phyloP scores from a whole-genome alignment of 2,113 vertebrate genomes.

The Pedionomus torquatus region DNA sequence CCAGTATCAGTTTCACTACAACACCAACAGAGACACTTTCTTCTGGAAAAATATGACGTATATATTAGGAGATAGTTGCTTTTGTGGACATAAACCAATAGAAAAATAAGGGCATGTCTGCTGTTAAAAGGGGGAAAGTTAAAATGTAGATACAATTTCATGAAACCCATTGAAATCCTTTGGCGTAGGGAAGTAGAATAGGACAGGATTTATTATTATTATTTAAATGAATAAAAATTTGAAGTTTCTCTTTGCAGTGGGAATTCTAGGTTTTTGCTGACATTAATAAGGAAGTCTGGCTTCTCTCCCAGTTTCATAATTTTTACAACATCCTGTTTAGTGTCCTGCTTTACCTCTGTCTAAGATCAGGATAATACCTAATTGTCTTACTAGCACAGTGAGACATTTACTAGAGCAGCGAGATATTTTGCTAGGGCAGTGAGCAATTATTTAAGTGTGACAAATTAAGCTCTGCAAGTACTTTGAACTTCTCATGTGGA shows the following conservation, averaged over 20 bases:
- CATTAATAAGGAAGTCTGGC: neutral
- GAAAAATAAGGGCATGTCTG: neutral
- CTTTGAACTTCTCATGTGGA: neutral
- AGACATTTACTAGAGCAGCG: neutral
- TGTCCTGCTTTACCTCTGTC: neutral
- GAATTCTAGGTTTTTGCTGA: neutral
- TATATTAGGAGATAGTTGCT: neutral
- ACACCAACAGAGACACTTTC: neutral
- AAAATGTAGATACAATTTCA: neutral
- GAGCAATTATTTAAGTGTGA: conserved; percentile 2
- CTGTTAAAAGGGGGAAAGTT: neutral
- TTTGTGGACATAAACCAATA: neutral
- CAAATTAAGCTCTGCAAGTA: neutral
- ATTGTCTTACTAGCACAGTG: neutral
- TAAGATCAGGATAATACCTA: neutral
- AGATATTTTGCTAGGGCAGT: neutral
- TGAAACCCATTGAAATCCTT: neutral
- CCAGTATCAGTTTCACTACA: neutral
- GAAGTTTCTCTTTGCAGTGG: neutral
- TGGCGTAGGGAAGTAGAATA: neutral
- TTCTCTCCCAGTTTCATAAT: neutral
- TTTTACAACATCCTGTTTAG: neutral
- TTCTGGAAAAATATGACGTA: neutral
- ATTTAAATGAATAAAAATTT: neutral
- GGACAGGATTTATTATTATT: neutral